A percentile compares a stretch with the other conserved stretches of the same genome.
Evolutionary conservation across 2,113 vertebrate species (phyloP).

Genomic region (Stigmatopora argus): DNA sequence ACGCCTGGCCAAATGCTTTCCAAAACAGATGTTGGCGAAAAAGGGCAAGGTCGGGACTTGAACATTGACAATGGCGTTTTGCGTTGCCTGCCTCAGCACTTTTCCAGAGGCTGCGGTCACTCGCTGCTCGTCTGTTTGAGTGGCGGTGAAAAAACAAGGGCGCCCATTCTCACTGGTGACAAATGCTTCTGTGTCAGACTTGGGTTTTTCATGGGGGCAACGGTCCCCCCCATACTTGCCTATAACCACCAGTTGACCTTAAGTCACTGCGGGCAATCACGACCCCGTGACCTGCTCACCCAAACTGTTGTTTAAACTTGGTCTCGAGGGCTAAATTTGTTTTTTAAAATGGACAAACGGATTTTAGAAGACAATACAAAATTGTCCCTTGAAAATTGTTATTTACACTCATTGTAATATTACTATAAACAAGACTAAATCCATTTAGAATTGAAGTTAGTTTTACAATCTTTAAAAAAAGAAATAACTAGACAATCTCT

Average conservation of each 20-base stretch:
- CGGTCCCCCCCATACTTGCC: slow-evolving; percentile 31
- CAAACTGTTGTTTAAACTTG: neutral
- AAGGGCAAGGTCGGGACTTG: slow-evolving; percentile 18
- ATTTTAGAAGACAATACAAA: too few relatives aligned
- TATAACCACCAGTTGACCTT: slow-evolving; percentile 48
- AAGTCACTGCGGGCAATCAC: slow-evolving; percentile 17
- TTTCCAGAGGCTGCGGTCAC: slow-evolving; percentile 47
- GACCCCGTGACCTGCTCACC: neutral
- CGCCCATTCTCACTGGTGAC: slow-evolving; percentile 52
- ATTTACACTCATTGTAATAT: neutral
- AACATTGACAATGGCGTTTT: slow-evolving; percentile 57
- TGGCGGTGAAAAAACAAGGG: slow-evolving; percentile 62
- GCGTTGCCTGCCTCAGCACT: slow-evolving; percentile 59
- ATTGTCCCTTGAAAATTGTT: neutral
- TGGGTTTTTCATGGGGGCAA: neutral
- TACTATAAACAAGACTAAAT: too few relatives aligned
- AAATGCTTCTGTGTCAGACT: slow-evolving; percentile 42
- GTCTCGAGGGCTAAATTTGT: neutral
- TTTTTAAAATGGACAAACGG: neutral
- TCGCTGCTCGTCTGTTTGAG: slow-evolving; percentile 58
- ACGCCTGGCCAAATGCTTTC: neutral
- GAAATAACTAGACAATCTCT: too few relatives aligned
- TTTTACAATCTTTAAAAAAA: too few relatives aligned
- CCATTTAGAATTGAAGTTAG: too few relatives aligned
- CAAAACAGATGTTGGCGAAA: slow-evolving; percentile 3